phyloP scores from a whole-genome alignment of 2,113 vertebrate species.

The Laticauda laticaudata region DNA sequence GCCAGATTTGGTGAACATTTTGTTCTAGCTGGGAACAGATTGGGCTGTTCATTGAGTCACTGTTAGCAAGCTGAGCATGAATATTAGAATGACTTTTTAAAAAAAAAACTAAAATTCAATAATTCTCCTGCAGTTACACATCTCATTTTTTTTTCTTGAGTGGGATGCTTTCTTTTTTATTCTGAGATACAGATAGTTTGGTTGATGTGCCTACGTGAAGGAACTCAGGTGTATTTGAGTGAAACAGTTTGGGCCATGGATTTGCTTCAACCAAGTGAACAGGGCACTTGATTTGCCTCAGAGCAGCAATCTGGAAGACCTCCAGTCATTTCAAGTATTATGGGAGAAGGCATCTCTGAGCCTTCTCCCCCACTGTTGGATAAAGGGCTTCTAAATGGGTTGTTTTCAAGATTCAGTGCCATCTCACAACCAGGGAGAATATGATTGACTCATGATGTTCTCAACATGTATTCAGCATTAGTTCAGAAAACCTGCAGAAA shows the following conservation, averaged over 20 bases:
- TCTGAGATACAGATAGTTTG: neutral
- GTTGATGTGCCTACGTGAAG: neutral
- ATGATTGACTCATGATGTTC: neutral
- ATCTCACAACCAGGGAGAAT: neutral
- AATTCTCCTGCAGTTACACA: neutral
- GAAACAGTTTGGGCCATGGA: neutral
- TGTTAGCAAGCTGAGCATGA: slow-evolving; percentile 49
- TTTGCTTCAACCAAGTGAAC: neutral
- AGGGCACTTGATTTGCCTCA: neutral
- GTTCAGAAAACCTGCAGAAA: neutral
- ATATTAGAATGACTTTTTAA: slow-evolving; percentile 38
- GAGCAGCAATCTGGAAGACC: neutral
- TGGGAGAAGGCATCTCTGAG: neutral
- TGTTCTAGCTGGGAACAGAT: slow-evolving; percentile 67
- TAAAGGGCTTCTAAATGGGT: neutral
- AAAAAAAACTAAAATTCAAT: slow-evolving; percentile 15
- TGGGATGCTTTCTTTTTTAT: neutral
- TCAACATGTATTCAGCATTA: neutral
- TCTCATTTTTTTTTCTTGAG: neutral
- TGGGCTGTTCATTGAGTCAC: slow-evolving; percentile 65
- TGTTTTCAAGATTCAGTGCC: neutral
- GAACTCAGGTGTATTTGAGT: neutral
- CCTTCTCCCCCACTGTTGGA: neutral
- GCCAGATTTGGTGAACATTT: slow-evolving; percentile 58
- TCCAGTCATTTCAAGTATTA: neutral